Evolutionary conservation across 2,113 vertebrate genomes (phyloP).

Genomic region (Laticauda colubrina): DNA sequence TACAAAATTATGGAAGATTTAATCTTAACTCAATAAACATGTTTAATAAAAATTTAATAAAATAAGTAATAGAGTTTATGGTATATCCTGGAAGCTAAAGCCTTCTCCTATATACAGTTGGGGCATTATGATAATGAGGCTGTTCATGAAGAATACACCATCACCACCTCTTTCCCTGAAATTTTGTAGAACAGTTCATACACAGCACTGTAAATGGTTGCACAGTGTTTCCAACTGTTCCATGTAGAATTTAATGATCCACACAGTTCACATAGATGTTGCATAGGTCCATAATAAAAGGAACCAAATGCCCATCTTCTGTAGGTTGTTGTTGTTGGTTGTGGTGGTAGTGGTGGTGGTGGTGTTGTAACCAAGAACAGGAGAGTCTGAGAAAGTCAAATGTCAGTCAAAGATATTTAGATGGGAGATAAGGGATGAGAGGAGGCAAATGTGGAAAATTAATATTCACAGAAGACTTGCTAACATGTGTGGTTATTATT

Average conservation of each 20-base stretch:
- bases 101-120: background rate
- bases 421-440: background rate
- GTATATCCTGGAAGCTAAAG: background rate
- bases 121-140: background rate
- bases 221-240: background rate
- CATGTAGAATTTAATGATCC: background rate
- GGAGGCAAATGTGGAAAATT: background rate
- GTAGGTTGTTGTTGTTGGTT: background rate
- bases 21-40: background rate
- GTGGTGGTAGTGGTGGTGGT: background rate
- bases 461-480: background rate
- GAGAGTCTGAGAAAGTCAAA: background rate
- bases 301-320: background rate
- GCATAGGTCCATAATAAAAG: background rate
- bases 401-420: background rate
- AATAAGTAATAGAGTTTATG: background rate
- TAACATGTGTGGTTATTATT: background rate
- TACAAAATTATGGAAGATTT: conserved; percentile 11
- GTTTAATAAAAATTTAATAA: background rate
- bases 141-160: background rate
- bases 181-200: background rate
- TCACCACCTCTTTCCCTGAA: background rate
- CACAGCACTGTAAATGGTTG: background rate
- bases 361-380: background rate
- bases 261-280: background rate